Evolutionary conservation across 1,140 invertebrate genomes (phyloP).

Genomic region (Drosophila nigromelanica): DNA sequence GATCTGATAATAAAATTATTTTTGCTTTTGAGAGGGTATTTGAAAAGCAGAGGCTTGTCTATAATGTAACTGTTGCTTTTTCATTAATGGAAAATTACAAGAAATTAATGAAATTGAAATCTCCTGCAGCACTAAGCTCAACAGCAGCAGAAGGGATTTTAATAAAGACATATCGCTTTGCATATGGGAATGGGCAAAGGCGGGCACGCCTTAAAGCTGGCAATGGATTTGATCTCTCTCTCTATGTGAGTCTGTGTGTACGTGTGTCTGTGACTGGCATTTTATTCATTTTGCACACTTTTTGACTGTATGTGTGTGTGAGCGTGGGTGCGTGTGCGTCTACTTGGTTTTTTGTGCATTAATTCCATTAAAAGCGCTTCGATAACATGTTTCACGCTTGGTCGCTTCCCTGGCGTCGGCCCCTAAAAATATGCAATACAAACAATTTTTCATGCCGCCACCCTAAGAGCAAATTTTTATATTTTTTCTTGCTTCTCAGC

Average conservation of each 20-base stretch:
- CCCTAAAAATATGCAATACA: conserved; percentile 72
- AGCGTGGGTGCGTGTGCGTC: neutral
- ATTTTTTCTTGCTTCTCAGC: conserved; percentile 30
- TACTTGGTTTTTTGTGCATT: conserved; percentile 50
- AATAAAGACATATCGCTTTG: conserved; percentile 18
- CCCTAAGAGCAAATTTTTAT: conserved; percentile 26
- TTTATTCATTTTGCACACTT: conserved; percentile 42
- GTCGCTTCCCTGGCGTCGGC: conserved; percentile 48
- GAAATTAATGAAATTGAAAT: conserved; percentile 34
- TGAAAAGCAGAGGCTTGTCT: conserved; percentile 1
- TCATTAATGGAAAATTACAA: conserved; percentile 47
- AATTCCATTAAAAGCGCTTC: conserved; percentile 70
- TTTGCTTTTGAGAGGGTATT: neutral
- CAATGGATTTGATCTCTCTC: conserved; percentile 7
- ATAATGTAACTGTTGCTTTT: conserved; percentile 54
- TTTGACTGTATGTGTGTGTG: conserved; percentile 5
- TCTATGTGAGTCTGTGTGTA: conserved; percentile 9
- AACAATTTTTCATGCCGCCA: conserved; percentile 65
- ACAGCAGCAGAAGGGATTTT: conserved; percentile 5
- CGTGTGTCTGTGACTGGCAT: conserved; percentile 3
- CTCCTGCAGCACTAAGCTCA: neutral
- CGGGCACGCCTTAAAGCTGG: conserved; percentile 26
- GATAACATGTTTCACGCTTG: conserved; percentile 72
- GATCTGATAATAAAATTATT: neutral
- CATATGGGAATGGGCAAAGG: neutral